Base-by-base conservation (phyloP, 2,797 vertebrate genomes). In the Halcyon badia region DNA sequence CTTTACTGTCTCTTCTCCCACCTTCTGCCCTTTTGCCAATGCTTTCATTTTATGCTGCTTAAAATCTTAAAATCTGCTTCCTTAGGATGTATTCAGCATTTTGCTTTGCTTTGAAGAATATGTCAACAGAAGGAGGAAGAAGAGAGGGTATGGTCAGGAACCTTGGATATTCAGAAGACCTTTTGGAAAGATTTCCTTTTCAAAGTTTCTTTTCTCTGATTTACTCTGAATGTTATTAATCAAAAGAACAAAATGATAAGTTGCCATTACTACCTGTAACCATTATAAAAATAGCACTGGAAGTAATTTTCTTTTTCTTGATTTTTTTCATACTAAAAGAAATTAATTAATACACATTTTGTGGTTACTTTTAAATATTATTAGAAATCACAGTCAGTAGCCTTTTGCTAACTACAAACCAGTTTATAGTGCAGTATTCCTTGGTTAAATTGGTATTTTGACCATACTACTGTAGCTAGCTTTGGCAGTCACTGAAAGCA, bases 51-150 rank as follows among this genome's bases (percentile, higher is more conserved):
- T 52, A 71, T 35, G 7, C 26, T 73, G 22, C 26, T 57, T 81
- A 62, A 86, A 80, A 66, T 44, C 58, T 54, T 54, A 54, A 54
- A 30, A 54, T 54, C 52, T 54, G 4, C 35, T 93, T 95, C 17
- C 39, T 81, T 62, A 41, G 11, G 28, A 65, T 33, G 14, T 44
- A 49, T 90, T 52, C 61, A 86, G 30, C 13, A 41, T 89, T 92
- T 92, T 87, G 31, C 18, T 89, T 80, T 83, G 21, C 69, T 94
- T 91, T 94, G 66, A 92, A 94, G 87, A 65, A 57, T 61, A 65
- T 25, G 28, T 70, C 33, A 77, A 41, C 18, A 89, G 70, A 84
- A 90, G n/a, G 35, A 81, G 12, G 26, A 88, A 46, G 24, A 79
- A 82, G 51, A 39, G 4, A 82, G 20, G 5, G 4, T 10, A 24